A percentile compares a stretch with the other conserved stretches of the same genome.
phyloP scores from a whole-genome alignment of 2,113 vertebrate species.

The Lepidothrix coronata region DNA sequence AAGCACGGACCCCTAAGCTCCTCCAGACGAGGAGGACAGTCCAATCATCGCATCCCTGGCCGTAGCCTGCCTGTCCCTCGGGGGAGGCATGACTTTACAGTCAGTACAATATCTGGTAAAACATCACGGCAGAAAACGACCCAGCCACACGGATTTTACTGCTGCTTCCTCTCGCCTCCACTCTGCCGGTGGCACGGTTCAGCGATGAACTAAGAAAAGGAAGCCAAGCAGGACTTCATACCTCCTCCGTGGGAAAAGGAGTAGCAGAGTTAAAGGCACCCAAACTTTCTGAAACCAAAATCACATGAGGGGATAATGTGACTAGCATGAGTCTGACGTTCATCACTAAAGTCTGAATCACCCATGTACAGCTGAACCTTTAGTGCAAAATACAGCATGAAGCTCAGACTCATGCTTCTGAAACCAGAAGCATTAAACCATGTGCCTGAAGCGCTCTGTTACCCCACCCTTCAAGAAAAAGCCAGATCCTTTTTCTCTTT shows the following conservation, averaged over 20 bases:
- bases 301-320: conserved; percentile 2
- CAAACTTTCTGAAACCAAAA: not conserved
- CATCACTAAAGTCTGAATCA: not conserved
- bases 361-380: not conserved
- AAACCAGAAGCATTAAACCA: conserved; percentile 3
- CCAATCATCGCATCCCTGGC: not conserved
- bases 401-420: not conserved
- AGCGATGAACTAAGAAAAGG: not conserved
- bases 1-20: not conserved
- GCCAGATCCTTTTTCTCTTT: not conserved
- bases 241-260: not conserved
- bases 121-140: not conserved
- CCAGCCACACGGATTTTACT: not conserved
- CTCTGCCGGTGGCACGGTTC: not conserved
- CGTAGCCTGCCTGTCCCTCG: not conserved
- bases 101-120: not conserved
- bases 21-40: not conserved
- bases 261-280: not conserved
- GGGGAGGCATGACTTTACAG: not conserved
- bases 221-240: not conserved
- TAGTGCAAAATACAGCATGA: not conserved
- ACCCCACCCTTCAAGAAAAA: not conserved
- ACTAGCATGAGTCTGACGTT: not conserved
- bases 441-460: not conserved
- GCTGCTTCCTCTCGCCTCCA: not conserved